Evolutionary conservation across 2,797 vertebrate genomes (phyloP), one percentile per base, ranked within the genome.

Genomic region (Onychomys arenicola): DNA sequence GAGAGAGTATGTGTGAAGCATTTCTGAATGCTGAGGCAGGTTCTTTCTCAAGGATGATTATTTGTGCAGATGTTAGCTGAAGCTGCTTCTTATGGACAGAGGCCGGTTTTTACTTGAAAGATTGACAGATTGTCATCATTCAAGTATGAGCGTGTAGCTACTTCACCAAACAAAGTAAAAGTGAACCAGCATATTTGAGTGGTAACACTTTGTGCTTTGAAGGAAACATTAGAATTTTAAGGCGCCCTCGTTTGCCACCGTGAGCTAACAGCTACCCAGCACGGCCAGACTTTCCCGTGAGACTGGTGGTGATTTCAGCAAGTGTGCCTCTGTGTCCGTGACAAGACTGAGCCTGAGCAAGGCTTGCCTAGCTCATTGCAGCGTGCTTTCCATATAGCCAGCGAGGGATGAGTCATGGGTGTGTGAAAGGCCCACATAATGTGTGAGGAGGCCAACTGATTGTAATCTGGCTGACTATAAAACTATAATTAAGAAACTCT

Each of bases 381-480:
- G 37, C 6, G 88, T 1, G 63, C 69, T 94, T 95, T 92, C 27
- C 16, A 0, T 69, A 77, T 92, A 91, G 75, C 9, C 40, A 93
- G 4, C 69, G 43, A 61, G n/a, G 43, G 16, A 52, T 87, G 59
- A 86, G 29, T 83, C 11, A 67, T 17, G 10, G 7, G 6, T 63
- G 17, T 96, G 52, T 85, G 34, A 92, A 85, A 85, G 19, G 8
- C 75, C 49, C 49, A 46, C 63, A 69, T 82, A 19, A 93, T 82
- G 0, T 91, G 5, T 2, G 82, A 10, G 32, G 1, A 55, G 67
- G 25, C n/a, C 21, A 21, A 59, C 2, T 57, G 5, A 76, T 76
- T 96, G 89, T 95, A 83, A 94, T 95, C 83, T n/a, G 43, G 27
- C 46, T 29, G 1, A 85, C 77, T 75, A 34, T 89, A 86, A 69